Evolutionary conservation across 2,797 vertebrate genomes (phyloP).

Genomic region (Novumbra hubbsi): DNA sequence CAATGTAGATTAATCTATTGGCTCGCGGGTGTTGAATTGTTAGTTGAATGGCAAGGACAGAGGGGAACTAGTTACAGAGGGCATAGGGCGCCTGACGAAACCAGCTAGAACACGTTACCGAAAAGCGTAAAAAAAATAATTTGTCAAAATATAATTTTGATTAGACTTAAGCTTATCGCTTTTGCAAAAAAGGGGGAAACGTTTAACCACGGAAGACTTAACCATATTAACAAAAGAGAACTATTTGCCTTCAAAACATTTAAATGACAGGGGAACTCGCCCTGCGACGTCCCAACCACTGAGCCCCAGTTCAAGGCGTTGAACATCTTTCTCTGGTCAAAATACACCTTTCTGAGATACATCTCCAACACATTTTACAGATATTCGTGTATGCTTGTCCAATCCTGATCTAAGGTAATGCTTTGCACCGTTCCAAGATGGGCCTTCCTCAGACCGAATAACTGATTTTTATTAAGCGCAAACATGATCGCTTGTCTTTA

Average conservation of each 20-base stretch:
- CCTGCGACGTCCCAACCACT: not conserved
- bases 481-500: not conserved
- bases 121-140: too few relatives aligned
- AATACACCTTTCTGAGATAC: not conserved
- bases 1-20: conserved; percentile 10
- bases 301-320: not conserved
- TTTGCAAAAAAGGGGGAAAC: not conserved
- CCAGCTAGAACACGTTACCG: not conserved
- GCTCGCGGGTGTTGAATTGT: not conserved
- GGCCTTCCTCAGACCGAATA: not conserved
- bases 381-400: not conserved
- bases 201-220: not conserved
- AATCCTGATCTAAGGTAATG: not conserved
- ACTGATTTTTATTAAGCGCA: not conserved
- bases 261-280: not conserved
- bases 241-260: too few relatives aligned
- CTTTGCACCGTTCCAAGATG: not conserved
- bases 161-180: not conserved
- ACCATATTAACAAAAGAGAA: not conserved
- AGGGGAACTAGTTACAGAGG: not conserved
- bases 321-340: not conserved
- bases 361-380: not conserved
- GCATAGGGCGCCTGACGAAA: not conserved
- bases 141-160: not conserved
- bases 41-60: conserved; percentile 1